Conservation (phyloP, 2,797 vertebrate species). For the Echiichthys vipera region DNA sequence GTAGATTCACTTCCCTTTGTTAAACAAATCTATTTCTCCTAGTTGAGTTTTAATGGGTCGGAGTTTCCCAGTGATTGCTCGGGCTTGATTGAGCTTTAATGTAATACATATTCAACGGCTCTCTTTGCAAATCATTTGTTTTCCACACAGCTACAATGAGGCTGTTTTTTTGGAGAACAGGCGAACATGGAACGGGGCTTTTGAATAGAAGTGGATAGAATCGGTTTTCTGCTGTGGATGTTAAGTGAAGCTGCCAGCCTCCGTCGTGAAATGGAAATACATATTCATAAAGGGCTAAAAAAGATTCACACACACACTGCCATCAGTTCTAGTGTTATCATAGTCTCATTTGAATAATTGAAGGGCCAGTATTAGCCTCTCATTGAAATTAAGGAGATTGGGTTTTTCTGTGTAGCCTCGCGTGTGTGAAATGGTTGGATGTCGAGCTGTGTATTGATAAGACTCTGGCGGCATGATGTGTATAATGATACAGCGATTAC, state of each 20-base stretch:
- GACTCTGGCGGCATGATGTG: no score
- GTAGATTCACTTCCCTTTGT: conserved; percentile 16
- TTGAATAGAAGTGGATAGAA: conserved; percentile 31
- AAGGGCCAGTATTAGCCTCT: conserved; percentile 31
- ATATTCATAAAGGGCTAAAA: conserved; percentile 37
- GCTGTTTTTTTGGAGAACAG: background rate
- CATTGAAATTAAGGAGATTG: conserved; percentile 32
- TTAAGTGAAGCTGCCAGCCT: conserved; percentile 26
- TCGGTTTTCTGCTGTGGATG: conserved; percentile 35
- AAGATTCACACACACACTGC: conserved; percentile 23
- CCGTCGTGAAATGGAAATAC: background rate
- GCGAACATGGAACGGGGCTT: conserved; percentile 3
- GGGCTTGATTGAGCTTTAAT: conserved; percentile 37
- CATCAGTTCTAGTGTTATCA: conserved; percentile 23
- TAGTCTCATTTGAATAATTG: conserved; percentile 49
- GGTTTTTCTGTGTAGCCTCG: background rate
- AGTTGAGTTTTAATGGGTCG: conserved; percentile 34
- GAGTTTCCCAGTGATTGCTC: conserved; percentile 40
- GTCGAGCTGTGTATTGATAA: background rate
- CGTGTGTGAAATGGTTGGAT: background rate
- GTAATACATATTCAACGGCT: conserved; percentile 29
- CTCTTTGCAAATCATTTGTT: conserved; percentile 27
- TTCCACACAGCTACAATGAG: conserved; percentile 11
- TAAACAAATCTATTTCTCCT: conserved; percentile 48
- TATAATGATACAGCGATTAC: no score